These are phyloP conservation scores for Pantala flavescens DNA, from an alignment of 1,140 invertebrate genomes.

Conservation along the genomic window DNA sequence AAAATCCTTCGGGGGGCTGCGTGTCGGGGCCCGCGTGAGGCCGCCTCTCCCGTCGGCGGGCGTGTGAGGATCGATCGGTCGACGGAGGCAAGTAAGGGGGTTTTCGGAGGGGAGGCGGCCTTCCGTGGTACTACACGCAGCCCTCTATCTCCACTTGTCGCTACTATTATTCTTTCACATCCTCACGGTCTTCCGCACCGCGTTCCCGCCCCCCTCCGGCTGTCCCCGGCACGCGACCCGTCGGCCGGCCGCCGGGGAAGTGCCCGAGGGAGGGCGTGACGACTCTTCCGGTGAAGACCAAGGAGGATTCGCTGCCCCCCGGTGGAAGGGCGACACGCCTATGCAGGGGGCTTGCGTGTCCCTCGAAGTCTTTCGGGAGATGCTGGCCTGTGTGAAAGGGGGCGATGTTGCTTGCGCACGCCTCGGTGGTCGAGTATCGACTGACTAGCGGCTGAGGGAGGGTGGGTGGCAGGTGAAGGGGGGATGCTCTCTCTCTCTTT, in stretches of 20 bases:
- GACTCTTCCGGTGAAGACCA: not conserved
- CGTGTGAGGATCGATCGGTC: not conserved
- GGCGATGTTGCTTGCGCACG: not conserved
- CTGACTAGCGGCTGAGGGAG: not conserved
- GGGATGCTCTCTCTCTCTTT: not conserved
- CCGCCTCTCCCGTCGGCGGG: not conserved
- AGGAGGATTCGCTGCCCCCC: not conserved
- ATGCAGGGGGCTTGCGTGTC: not conserved
- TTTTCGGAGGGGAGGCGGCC: too few species aligned
- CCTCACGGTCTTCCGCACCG: not conserved
- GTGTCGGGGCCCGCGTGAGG: not conserved
- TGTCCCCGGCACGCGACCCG: not conserved
- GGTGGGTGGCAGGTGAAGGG: not conserved
- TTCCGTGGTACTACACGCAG: too few species aligned
- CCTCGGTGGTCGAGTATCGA: not conserved
- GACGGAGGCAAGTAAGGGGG: not conserved
- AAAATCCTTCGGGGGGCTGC: not conserved
- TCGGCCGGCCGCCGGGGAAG: not conserved
- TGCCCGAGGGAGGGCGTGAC: too few species aligned
- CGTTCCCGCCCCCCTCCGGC: not conserved
- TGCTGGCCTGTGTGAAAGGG: not conserved
- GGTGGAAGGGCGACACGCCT: not conserved
- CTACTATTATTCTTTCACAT: too few species aligned
- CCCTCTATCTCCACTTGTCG: too few species aligned
- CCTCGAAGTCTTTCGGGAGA: too few species aligned